Evolutionary conservation across 2,888 invertebrate genomes (phyloP), one percentile per base, ranked within the genome.

Genomic region (Parapristionchus giblindavisi): DNA sequence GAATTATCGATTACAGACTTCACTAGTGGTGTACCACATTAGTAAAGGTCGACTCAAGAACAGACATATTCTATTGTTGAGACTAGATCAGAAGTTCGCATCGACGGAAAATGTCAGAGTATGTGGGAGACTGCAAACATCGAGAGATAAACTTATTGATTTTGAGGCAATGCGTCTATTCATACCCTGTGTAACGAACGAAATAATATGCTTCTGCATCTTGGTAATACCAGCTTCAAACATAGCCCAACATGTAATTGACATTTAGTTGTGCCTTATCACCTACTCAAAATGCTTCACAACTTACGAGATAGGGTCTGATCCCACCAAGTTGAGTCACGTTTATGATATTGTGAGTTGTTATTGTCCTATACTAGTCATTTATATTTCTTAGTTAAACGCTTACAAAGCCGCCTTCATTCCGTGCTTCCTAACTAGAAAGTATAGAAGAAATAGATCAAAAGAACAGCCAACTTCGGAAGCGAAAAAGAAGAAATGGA

Each of bases 1-100:
- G 40, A 27, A 14, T 24, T 54, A 1, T 8, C 14, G n/a, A n/a
- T 14, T 70, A 17, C 54, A 70, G 52, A 24, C 32, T 17, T 70
- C 54, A 38, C 38, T 27, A 43, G 17, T 51, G 1, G 66, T 36
- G 3, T 66, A 66, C 36, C 66, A 51, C 3, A 54, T 70, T 5
- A 70, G 70, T 32, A 70, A 54, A n/a, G 27, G 27, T 14, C 36
- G 40, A 27, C 38, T 70, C 5, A 8, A n/a, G 3, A 24, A 32
- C 5, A 40, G 70, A 11, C 70, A 70, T 27, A 54, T 54, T 6
- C 70, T 70, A 1, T 3, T 36, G 27, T 38, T 70, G 36, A 52
- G 54, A 54, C 54, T 70, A 17, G 40, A 43, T 38, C 36, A 70
- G 38, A 70, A 70, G n/a, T 70, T 70, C 24, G 70, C 70, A 17